These are phyloP conservation scores for Ifrita kowaldi DNA, from an alignment of 2,113 vertebrate species.

Conservation along the genomic window DNA sequence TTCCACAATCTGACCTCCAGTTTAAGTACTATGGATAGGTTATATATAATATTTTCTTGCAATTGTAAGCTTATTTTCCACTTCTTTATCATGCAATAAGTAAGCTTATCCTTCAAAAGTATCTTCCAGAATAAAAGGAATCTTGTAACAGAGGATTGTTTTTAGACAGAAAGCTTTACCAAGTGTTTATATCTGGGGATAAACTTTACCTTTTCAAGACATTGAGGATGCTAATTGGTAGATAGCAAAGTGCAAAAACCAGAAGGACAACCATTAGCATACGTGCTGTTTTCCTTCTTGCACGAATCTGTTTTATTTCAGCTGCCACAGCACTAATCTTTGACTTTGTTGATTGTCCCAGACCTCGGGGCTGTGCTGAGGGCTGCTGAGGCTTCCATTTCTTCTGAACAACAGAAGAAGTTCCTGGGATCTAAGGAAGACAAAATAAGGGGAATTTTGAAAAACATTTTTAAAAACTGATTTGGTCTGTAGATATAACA, in stretches of 20 bases:
- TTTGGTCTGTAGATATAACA: background rate
- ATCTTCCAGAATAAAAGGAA: background rate
- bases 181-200: background rate
- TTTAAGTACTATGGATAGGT: background rate
- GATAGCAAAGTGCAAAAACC: constrained; percentile 94
- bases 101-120: background rate
- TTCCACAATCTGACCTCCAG: background rate
- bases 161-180: background rate
- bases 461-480: background rate
- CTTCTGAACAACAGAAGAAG: constrained; percentile 86
- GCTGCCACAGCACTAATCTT: constrained; percentile 84
- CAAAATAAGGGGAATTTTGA: background rate
- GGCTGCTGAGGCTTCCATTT: constrained; percentile 87
- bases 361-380: constrained; percentile 64
- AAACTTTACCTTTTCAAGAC: constrained; percentile 89
- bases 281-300: constrained; percentile 90
- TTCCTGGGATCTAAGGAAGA: constrained; percentile 87
- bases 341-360: constrained; percentile 76
- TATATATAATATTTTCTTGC: background rate
- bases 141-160: background rate
- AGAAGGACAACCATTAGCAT: constrained; percentile 96
- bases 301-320: constrained; percentile 92
- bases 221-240: constrained; percentile 96
- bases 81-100: background rate
- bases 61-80: background rate